Percentiles rank a stretch among this genome's conserved stretches.
Conservation (phyloP, 2,888 invertebrate species). For the Acanthoscelides obtectus region DNA sequence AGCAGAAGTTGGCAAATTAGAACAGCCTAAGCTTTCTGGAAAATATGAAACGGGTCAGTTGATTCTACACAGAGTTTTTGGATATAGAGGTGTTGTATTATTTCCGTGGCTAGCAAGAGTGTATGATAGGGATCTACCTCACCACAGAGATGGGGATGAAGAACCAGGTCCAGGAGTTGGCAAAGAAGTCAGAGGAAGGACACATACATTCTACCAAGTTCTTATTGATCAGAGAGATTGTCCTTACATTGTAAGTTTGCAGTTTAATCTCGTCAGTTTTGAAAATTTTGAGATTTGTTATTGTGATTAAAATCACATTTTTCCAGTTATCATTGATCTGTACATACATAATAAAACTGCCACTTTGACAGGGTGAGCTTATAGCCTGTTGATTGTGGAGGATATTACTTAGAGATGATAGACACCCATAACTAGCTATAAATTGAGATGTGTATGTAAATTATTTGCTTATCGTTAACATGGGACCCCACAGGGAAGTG, state of each 20-base stretch:
- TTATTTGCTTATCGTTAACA: too few species aligned
- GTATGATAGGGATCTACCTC: slow-evolving; percentile 84
- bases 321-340: too few species aligned
- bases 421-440: too few species aligned
- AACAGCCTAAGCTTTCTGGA: slow-evolving; percentile 78
- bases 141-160: slow-evolving; percentile 40
- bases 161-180: slow-evolving; percentile 53
- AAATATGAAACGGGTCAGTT: slow-evolving; percentile 96
- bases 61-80: slow-evolving; percentile 94
- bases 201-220: slow-evolving; percentile 96
- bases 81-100: slow-evolving; percentile 92
- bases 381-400: too few species aligned
- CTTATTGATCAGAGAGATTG: slow-evolving; percentile 96
- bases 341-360: too few species aligned
- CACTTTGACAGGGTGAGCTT: too few species aligned
- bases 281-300: neutral
- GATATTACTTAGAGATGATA: too few species aligned
- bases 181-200: slow-evolving; percentile 84
- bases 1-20: slow-evolving; percentile 90
- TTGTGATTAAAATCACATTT: too few species aligned
- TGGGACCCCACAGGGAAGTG: too few species aligned
- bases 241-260: slow-evolving; percentile 88
- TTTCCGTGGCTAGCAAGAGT: slow-evolving; percentile 97
- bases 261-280: neutral
- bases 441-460: too few species aligned